phyloP scores from a whole-genome alignment of 2,797 vertebrate genomes.

The Coilia nasus region DNA sequence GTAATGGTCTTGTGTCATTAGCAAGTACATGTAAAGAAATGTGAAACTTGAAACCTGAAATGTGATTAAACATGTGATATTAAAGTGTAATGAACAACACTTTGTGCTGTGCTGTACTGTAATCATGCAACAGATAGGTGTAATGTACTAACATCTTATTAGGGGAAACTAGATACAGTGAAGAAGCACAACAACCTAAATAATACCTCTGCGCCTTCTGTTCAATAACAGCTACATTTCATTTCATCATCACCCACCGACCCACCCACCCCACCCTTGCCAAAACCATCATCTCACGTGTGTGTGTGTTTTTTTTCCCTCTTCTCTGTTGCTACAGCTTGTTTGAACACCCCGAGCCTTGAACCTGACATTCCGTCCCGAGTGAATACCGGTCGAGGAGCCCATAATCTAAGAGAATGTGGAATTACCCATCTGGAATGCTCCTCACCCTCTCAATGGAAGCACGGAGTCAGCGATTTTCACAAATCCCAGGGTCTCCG shows the following conservation, averaged over 20 bases:
- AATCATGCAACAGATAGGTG: not conserved
- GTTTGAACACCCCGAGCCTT: conserved; percentile 27
- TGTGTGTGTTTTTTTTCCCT: not conserved
- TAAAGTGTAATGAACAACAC: too few species aligned
- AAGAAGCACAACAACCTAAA: not conserved
- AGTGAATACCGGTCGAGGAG: not conserved
- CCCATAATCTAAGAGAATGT: conserved; percentile 43
- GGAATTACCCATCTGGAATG: conserved; percentile 44
- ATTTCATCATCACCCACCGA: not conserved
- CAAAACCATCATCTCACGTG: too few species aligned
- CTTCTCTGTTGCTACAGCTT: not conserved
- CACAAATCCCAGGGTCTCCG: conserved; percentile 38
- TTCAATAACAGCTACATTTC: too few species aligned
- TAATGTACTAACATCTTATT: not conserved
- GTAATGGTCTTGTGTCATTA: too few species aligned
- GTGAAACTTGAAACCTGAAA: too few species aligned
- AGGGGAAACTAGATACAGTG: not conserved
- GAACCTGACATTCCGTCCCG: conserved; percentile 41
- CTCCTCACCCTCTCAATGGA: conserved; percentile 37
- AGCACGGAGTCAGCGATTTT: conserved; percentile 40
- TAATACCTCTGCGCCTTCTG: not conserved
- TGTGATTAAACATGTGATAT: too few species aligned
- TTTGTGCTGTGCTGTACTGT: too few species aligned
- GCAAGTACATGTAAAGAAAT: too few species aligned
- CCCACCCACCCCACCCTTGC: too few species aligned